Evolutionary conservation across 2,797 vertebrate genomes (phyloP).

Genomic region (Diplodus sargus): DNA sequence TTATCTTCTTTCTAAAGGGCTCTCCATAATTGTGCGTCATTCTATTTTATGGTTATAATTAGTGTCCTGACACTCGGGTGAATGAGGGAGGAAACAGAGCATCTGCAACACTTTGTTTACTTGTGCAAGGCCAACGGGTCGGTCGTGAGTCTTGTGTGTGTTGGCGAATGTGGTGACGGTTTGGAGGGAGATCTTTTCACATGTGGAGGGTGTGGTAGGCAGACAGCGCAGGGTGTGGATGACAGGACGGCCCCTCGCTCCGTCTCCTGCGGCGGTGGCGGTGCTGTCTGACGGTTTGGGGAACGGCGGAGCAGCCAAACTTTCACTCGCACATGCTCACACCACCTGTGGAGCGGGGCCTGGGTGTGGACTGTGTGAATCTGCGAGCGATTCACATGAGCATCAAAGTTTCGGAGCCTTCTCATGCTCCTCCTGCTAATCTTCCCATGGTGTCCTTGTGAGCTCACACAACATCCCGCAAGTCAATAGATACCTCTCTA

Average conservation of each 20-base stretch:
- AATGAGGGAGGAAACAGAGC: slow-evolving; percentile 72
- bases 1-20: slow-evolving; percentile 51
- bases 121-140: slow-evolving; percentile 64
- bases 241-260: slow-evolving; percentile 59
- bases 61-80: slow-evolving; percentile 71
- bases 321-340: slow-evolving; percentile 55
- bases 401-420: slow-evolving; percentile 75
- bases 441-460: slow-evolving; percentile 74
- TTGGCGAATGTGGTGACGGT: slow-evolving; percentile 70
- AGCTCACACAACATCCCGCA: slow-evolving; percentile 43
- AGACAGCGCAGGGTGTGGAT: slow-evolving; percentile 76
- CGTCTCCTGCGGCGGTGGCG: slow-evolving; percentile 64
- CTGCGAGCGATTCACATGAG: slow-evolving; percentile 67
- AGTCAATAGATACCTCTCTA: slow-evolving; percentile 47
- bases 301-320: slow-evolving; percentile 37
- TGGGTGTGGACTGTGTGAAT: slow-evolving; percentile 82
- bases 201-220: slow-evolving; percentile 83
- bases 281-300: slow-evolving; percentile 66
- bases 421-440: slow-evolving; percentile 67
- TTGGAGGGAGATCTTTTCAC: slow-evolving; percentile 72
- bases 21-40: slow-evolving; percentile 72
- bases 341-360: slow-evolving; percentile 77
- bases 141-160: slow-evolving; percentile 70
- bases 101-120: slow-evolving; percentile 79
- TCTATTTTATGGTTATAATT: slow-evolving; percentile 77